These are phyloP conservation scores for Hermaeophaga mercurialis DNA, from an alignment of 2,888 invertebrate species.

Conservation along the genomic window DNA sequence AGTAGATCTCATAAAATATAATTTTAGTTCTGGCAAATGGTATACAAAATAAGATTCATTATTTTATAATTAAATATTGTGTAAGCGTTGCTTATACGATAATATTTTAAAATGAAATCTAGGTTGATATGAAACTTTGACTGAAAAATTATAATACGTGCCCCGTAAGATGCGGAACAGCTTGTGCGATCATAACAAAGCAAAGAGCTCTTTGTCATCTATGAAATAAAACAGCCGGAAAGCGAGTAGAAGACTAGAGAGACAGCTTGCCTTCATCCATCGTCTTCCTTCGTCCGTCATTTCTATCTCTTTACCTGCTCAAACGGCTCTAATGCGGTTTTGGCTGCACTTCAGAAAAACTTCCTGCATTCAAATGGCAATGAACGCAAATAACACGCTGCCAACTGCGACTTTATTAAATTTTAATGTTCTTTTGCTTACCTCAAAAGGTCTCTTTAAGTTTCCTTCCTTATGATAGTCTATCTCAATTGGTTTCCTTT, in stretches of 20 bases:
- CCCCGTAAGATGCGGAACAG: conserved; percentile 42
- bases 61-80: no score
- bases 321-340: conserved; percentile 9
- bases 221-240: conserved; percentile 45
- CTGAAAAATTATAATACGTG: no score
- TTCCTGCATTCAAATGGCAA: conserved; percentile 9
- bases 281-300: not conserved
- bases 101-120: no score
- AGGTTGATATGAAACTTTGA: no score
- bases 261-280: conserved; percentile 44
- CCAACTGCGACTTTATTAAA: conserved; percentile 8
- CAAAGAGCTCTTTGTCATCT: conserved; percentile 54
- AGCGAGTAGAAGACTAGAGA: conserved; percentile 32
- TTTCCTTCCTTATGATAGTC: not conserved
- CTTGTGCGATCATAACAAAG: conserved; percentile 51
- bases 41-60: no score
- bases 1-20: no score
- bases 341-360: conserved; percentile 13
- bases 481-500: not conserved
- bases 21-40: no score
- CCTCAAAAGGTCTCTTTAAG: not conserved
- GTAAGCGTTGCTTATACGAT: no score
- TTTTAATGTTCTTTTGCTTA: conserved; percentile 7
- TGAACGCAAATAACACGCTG: conserved; percentile 11
- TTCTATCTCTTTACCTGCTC: conserved; percentile 6